phyloP scores from a whole-genome alignment of 2,888 invertebrate genomes.

The Uloborus plumipes region DNA sequence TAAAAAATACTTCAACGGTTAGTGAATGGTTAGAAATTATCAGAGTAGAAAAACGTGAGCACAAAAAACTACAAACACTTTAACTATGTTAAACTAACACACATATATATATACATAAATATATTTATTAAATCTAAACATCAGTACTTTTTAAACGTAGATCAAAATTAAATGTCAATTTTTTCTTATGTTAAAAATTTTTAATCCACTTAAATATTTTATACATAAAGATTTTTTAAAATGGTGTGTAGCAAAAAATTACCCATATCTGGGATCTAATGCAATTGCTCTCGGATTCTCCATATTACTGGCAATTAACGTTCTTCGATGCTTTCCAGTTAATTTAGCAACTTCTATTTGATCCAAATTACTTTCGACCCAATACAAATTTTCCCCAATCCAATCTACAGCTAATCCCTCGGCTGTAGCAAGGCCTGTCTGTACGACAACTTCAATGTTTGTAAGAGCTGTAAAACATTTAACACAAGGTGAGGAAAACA shows the following conservation, averaged over 20 bases:
- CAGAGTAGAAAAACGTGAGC: no score
- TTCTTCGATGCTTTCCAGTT: conserved; percentile 82
- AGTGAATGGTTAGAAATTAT: no score
- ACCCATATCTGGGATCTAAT: conserved; percentile 83
- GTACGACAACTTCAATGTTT: conserved; percentile 85
- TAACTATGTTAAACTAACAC: no score
- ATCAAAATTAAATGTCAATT: no score
- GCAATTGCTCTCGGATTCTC: conserved; percentile 87
- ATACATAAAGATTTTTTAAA: no score
- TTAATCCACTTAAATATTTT: no score
- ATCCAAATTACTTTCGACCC: conserved; percentile 87
- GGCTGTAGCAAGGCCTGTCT: conserved; percentile 85
- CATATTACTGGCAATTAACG: conserved; percentile 85
- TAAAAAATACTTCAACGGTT: no score
- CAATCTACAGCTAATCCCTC: conserved; percentile 92
- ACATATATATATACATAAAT: no score
- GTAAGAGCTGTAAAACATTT: conserved; percentile 73
- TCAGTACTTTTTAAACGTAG: no score
- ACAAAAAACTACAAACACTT: no score
- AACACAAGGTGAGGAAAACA: background rate
- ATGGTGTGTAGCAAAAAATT: conserved; percentile 67
- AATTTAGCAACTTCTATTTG: conserved; percentile 85
- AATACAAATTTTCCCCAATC: conserved; percentile 87
- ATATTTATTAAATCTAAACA: no score
- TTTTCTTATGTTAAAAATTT: no score